Conservation (phyloP, 2,797 vertebrate genomes). For the Phoeniculus purpureus region DNA sequence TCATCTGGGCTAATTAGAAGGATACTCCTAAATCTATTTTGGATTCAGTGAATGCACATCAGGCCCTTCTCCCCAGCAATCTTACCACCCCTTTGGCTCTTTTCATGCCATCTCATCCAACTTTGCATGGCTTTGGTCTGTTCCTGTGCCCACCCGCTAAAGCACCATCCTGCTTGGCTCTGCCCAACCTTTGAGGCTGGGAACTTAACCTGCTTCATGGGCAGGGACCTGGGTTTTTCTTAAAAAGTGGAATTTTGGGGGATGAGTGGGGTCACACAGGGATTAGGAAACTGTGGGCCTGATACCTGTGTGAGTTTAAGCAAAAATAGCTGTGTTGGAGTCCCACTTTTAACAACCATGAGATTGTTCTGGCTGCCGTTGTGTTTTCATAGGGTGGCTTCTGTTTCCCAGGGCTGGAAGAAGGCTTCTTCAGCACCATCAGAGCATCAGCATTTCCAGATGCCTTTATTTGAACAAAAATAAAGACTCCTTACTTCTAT, state of each 20-base stretch:
- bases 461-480: neutral
- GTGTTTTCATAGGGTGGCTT: neutral
- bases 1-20: neutral
- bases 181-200: neutral
- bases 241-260: neutral
- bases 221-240: neutral
- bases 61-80: neutral
- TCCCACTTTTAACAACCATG: neutral
- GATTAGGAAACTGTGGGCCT: neutral
- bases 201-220: neutral
- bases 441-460: neutral
- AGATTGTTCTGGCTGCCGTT: neutral
- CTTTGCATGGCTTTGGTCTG: neutral
- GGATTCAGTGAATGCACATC: neutral
- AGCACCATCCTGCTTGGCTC: neutral
- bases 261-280: neutral
- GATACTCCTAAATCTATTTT: neutral
- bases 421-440: neutral
- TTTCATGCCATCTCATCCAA: neutral
- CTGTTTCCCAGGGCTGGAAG: neutral
- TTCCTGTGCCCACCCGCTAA: neutral
- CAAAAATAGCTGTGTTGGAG: neutral
- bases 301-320: neutral
- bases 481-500: neutral
- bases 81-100: neutral